A percentile compares a stretch with the other conserved stretches of the same genome.
These are phyloP conservation scores for Paracyclopina nana DNA, from an alignment of 1,140 invertebrate genomes.

Conservation along the genomic window DNA sequence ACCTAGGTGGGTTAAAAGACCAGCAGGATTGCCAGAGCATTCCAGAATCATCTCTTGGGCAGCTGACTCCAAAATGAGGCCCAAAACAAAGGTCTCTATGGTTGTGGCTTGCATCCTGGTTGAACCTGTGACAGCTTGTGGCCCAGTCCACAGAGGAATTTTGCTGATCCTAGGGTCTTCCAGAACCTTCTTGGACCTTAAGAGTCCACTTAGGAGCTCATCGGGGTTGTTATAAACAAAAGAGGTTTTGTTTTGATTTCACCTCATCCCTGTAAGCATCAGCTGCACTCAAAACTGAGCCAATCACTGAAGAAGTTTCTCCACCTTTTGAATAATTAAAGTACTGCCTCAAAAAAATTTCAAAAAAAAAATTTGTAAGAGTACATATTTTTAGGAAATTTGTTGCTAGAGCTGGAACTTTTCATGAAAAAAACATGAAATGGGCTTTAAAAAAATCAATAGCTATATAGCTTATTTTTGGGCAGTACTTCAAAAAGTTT, in stretches of 20 bases:
- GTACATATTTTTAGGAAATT: too few species aligned
- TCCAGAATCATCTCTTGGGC: neutral
- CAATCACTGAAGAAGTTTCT: neutral
- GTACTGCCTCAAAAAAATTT: too few species aligned
- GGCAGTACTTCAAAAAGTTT: too few species aligned
- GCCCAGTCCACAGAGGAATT: neutral
- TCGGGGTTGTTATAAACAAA: neutral
- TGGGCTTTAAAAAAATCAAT: too few species aligned
- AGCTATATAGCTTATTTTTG: too few species aligned
- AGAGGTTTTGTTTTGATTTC: neutral
- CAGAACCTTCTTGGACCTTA: neutral
- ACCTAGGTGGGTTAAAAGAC: too few species aligned
- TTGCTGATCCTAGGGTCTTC: neutral
- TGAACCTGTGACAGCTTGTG: neutral
- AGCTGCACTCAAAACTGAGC: neutral
- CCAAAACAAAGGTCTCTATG: neutral
- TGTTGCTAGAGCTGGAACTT: too few species aligned
- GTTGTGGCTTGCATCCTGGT: neutral
- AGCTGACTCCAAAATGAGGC: neutral
- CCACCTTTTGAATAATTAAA: too few species aligned
- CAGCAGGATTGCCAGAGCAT: too few species aligned
- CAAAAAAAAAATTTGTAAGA: too few species aligned
- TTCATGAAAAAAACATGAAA: too few species aligned
- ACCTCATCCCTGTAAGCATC: neutral
- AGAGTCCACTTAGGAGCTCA: neutral